Base-by-base conservation (phyloP, 2,113 vertebrate species). In the Aegithalos caudatus region DNA sequence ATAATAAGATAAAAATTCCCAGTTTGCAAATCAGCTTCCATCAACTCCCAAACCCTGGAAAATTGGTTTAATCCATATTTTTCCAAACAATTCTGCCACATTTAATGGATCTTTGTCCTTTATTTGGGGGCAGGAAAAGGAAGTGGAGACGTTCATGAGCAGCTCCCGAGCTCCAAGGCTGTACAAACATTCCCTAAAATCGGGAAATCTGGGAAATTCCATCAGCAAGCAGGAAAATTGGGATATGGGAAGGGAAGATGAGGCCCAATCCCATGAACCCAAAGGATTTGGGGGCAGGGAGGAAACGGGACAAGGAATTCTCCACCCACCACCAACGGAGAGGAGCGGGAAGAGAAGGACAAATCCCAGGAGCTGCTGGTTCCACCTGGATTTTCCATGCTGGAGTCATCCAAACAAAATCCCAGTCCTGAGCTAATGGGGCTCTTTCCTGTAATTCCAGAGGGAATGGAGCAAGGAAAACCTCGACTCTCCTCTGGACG, bases 161-260 rank as follows among this genome's bases (percentile, higher is more conserved):
- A 42, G 10, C 20, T 66, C 65, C 61, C 7, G 3, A 79, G 29
- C 44, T 56, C 38, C 31, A 53, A 9, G 11, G 12, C 50, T 1
- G 0, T 10, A 42, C 7, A 28, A 72, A 77, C 0, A 0, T 42
- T 51, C 48, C 35, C 2, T 13, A 33, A 42, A 71, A 10, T 1
- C 10, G 3, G 11, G 25, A 70, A 88, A 37, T 42, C 2, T 25
- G 2, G 22, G 20, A 24, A 81, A 57, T 27, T 12, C 11, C 42
- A 7, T 21, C 3, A 57, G 13, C 14, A 35, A 12, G 21, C 9
- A 33, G 29, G 8, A 40, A 22, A 42, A 56, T 3, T 4, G 22
- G n/a, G 29, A 17, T 19, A 19, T 6, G 33, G 50, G 86, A n/a
- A n/a, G 28, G 45, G 51, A 85, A 94, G 67, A 42, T 25, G 48